A percentile compares a stretch with the other conserved stretches of the same genome.
Evolutionary conservation across 53 echinoderm and acorn worm genomes (phyloP).

Genomic region (Stichopus horrens): DNA sequence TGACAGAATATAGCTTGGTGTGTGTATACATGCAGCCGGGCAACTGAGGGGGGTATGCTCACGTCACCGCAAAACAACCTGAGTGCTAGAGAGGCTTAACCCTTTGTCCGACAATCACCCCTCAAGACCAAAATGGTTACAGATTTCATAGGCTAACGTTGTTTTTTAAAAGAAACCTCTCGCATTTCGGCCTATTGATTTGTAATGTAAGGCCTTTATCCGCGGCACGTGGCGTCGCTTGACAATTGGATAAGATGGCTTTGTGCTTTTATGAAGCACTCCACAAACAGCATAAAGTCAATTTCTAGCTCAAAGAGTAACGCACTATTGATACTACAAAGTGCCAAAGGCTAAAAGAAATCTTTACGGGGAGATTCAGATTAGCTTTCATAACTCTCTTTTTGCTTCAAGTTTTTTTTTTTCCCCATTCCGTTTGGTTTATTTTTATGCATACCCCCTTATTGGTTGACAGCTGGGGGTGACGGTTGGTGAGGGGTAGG

Average conservation of each 20-base stretch:
- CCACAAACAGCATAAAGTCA: background rate
- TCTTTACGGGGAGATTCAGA: background rate
- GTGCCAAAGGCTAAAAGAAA: background rate
- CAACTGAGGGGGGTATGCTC: too few species aligned
- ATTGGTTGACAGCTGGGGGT: too few species aligned
- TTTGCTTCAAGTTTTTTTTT: too few species aligned
- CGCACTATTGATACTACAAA: background rate
- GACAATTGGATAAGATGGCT: constrained; percentile 3
- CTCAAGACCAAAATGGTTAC: constrained; percentile 10
- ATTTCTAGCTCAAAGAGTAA: background rate
- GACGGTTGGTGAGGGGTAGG: too few species aligned
- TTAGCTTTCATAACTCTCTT: too few species aligned
- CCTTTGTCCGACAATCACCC: constrained; percentile 19
- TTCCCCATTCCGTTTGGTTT: too few species aligned
- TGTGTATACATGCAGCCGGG: too few species aligned
- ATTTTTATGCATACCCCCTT: too few species aligned
- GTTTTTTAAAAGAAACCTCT: background rate
- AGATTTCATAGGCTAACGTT: background rate
- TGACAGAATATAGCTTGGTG: background rate
- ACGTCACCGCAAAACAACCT: background rate
- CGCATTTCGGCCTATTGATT: background rate
- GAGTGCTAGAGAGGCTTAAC: background rate
- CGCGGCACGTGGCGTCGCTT: constrained; percentile 20
- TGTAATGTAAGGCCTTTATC: background rate
- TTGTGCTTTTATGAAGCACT: background rate